These are phyloP conservation scores for Aphelinus certus DNA, from an alignment of 1,140 invertebrate genomes.

Conservation along the genomic window DNA sequence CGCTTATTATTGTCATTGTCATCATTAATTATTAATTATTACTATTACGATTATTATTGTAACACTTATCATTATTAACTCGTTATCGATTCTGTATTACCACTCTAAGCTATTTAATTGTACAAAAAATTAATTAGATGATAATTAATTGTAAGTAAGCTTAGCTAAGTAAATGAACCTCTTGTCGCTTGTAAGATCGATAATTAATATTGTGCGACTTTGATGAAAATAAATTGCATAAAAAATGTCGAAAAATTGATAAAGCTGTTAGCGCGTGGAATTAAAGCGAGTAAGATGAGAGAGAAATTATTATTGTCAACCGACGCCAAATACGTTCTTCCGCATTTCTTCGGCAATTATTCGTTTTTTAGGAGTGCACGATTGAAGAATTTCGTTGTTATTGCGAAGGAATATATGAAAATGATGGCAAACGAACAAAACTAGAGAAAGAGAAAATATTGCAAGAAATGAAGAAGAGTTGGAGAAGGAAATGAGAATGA, in stretches of 20 bases:
- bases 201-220: conserved; percentile 35
- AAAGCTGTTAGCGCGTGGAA: conserved; percentile 37
- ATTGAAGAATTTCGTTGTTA: conserved; percentile 36
- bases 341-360: conserved; percentile 38
- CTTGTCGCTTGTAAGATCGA: conserved; percentile 36
- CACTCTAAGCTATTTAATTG: conserved; percentile 46
- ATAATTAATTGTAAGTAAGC: conserved; percentile 40
- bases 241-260: conserved; percentile 29
- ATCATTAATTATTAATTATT: conserved; percentile 41
- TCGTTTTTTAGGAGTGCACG: conserved; percentile 34
- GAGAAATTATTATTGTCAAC: conserved; percentile 37
- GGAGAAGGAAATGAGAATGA: conserved; percentile 5
- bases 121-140: conserved; percentile 48
- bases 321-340: conserved; percentile 41
- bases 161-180: conserved; percentile 37
- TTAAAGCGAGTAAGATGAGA: conserved; percentile 13
- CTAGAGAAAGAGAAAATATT: conserved; percentile 23
- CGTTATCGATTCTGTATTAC: conserved; percentile 49
- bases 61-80: conserved; percentile 47
- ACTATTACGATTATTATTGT: conserved; percentile 46
- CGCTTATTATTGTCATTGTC: conserved; percentile 49
- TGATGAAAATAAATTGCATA: conserved; percentile 27
- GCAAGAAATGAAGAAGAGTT: conserved; percentile 11
- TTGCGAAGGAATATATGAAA: conserved; percentile 16
- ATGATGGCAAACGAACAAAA: conserved; percentile 34